These are phyloP conservation scores for Pheosia gnoma DNA, from an alignment of 2,888 invertebrate genomes.

Conservation along the genomic window DNA sequence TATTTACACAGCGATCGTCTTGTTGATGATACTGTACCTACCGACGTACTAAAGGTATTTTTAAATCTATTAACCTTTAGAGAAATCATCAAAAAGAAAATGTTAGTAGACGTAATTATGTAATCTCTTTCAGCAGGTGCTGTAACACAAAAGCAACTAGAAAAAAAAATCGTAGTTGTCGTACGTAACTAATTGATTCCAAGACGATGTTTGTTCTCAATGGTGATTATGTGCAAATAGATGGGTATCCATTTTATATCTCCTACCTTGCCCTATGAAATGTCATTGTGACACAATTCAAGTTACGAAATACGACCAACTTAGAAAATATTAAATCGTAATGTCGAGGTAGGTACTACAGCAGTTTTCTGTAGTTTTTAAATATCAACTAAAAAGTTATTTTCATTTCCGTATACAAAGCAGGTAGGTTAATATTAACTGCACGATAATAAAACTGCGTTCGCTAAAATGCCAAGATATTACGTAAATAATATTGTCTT, in stretches of 20 bases:
- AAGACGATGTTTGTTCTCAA: too few species aligned
- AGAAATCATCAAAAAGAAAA: constrained; percentile 17
- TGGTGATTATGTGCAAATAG: not conserved
- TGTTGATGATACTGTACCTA: constrained; percentile 28
- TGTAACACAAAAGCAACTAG: too few species aligned
- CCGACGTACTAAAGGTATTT: constrained; percentile 18
- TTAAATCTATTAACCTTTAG: constrained; percentile 11
- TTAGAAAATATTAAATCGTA: constrained; percentile 11
- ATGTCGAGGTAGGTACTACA: not conserved
- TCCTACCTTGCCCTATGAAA: constrained; percentile 33
- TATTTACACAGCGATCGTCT: constrained; percentile 51
- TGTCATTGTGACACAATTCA: constrained; percentile 33
- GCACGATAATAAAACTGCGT: too few species aligned
- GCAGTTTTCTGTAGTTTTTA: too few species aligned
- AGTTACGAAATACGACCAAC: constrained; percentile 29
- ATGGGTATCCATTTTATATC: constrained; percentile 12
- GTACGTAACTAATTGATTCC: too few species aligned
- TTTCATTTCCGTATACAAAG: too few species aligned
- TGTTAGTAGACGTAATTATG: not conserved
- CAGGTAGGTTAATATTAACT: too few species aligned
- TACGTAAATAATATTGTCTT: constrained; percentile 20
- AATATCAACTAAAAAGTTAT: too few species aligned
- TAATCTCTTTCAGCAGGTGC: not conserved
- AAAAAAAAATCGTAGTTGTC: too few species aligned
- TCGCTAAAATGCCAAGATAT: not conserved